Evolutionary conservation across 2,888 invertebrate genomes (phyloP), one percentile per base, ranked within the genome.

Genomic region (Ennomos fuscantarius): DNA sequence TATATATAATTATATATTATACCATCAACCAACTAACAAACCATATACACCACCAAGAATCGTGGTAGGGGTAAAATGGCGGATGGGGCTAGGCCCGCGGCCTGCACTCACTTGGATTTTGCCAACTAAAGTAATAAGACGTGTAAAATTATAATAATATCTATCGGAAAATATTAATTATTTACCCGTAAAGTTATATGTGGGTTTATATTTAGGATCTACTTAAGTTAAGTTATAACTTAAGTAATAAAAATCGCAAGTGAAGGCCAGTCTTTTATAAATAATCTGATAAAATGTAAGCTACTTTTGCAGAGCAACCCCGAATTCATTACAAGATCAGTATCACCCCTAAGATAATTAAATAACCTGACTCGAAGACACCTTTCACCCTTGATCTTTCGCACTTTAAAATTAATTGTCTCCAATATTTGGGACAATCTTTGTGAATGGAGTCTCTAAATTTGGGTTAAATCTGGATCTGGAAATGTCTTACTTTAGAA

Each of bases 331-430:
- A 61, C 39, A 54, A 65, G 59, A 64, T 67, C 60, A 35, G 54
- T 57, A 60, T 71, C 62, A 51, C 36, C 54, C 60, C 57, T 66
- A 63, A 65, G 46, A 50, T 58, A 69, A 74, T 73, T 62, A 69
- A 69, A 70, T 69, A 64, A 64, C 49, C 57, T 50, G 48, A 57
- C 39, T 59, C 58, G 51, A 47, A 67, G 52, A 63, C 60, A 65
- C 60, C 62, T 60, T 45, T 48, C 51, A 15, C 56, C 58, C 53
- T 58, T 66, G 60, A 63, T 63, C n/a, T 61, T 43, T 55, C 39
- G 52, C 60, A 62, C 48, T 54, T 51, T 34, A 53, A 61, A 55
- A 64, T 65, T 58, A 65, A 63, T 61, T 55, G 52, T 50, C 43
- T 52, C 46, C 46, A 56, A 57, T 61, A 56, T 60, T 58, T 48